These are phyloP conservation scores for Philotrypesis tridentata DNA, from an alignment of 1,140 invertebrate species.

Conservation along the genomic window DNA sequence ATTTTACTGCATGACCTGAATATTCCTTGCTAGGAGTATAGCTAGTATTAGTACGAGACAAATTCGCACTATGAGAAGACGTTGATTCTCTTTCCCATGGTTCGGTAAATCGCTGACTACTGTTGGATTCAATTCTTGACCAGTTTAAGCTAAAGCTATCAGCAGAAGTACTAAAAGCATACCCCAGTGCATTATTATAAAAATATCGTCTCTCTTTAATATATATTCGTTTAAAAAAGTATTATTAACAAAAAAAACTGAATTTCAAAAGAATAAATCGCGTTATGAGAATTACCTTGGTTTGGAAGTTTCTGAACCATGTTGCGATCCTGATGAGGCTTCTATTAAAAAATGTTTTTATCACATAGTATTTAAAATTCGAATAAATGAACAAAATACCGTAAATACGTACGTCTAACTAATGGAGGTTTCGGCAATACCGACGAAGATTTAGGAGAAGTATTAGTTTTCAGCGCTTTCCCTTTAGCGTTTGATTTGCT, in stretches of 20 bases:
- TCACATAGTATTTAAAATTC: no score
- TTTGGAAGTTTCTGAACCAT: slow-evolving; percentile 56
- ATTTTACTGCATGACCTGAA: slow-evolving; percentile 54
- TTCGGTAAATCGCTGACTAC: slow-evolving; percentile 65
- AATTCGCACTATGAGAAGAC: slow-evolving; percentile 50
- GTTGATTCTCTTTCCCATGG: slow-evolving; percentile 59
- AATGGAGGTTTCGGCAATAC: slow-evolving; percentile 44
- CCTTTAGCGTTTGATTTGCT: neutral
- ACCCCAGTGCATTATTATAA: slow-evolving; percentile 32
- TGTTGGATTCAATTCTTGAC: slow-evolving; percentile 67
- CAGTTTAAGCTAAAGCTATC: slow-evolving; percentile 63
- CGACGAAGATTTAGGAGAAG: slow-evolving; percentile 31
- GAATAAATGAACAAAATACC: neutral
- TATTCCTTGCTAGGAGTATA: slow-evolving; percentile 56
- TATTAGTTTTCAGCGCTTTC: slow-evolving; percentile 41
- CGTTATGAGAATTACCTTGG: slow-evolving; percentile 59
- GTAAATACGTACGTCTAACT: slow-evolving; percentile 55
- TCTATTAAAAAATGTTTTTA: no score
- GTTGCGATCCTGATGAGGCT: slow-evolving; percentile 47
- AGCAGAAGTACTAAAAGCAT: slow-evolving; percentile 65
- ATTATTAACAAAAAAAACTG: neutral
- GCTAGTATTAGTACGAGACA: slow-evolving; percentile 51
- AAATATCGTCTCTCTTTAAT: slow-evolving; percentile 5
- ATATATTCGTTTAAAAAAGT: slow-evolving; percentile 26
- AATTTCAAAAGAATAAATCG: slow-evolving; percentile 26